Percentiles rank a stretch among this genome's conserved stretches.
These are phyloP conservation scores for Glossophaga mutica DNA, from an alignment of 2,797 vertebrate genomes.

Conservation along the genomic window DNA sequence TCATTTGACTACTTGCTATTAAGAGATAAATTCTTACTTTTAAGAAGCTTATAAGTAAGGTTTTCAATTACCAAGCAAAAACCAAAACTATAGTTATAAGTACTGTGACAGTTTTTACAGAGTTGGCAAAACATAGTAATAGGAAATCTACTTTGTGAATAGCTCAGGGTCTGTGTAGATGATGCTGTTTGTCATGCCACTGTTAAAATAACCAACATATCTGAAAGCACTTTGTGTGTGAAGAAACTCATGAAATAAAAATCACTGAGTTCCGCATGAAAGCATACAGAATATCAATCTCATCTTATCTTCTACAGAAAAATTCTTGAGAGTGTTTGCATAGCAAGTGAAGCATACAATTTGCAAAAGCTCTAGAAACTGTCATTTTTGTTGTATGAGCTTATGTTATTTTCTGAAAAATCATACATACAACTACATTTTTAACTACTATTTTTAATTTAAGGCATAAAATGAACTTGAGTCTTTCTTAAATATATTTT, in stretches of 20 bases:
- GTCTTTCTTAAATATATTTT: neutral
- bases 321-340: neutral
- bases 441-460: constrained; percentile 23
- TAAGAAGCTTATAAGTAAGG: neutral
- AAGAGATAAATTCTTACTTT: constrained; percentile 26
- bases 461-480: neutral
- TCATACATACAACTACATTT: neutral
- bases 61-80: constrained; percentile 38
- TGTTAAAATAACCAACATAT: constrained; percentile 45
- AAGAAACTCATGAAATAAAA: constrained; percentile 50
- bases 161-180: constrained; percentile 29
- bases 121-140: neutral
- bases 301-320: constrained; percentile 18
- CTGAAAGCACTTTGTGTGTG: neutral
- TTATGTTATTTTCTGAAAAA: constrained; percentile 3
- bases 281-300: constrained; percentile 25
- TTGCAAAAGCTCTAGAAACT: constrained; percentile 12
- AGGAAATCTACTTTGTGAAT: constrained; percentile 10
- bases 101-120: neutral
- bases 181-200: constrained; percentile 33
- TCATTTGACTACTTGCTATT: neutral
- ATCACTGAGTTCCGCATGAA: neutral
- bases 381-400: neutral
- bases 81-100: neutral
- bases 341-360: neutral